phyloP scores from a whole-genome alignment of 2,888 invertebrate genomes.

The Drosophila melanocephala region DNA sequence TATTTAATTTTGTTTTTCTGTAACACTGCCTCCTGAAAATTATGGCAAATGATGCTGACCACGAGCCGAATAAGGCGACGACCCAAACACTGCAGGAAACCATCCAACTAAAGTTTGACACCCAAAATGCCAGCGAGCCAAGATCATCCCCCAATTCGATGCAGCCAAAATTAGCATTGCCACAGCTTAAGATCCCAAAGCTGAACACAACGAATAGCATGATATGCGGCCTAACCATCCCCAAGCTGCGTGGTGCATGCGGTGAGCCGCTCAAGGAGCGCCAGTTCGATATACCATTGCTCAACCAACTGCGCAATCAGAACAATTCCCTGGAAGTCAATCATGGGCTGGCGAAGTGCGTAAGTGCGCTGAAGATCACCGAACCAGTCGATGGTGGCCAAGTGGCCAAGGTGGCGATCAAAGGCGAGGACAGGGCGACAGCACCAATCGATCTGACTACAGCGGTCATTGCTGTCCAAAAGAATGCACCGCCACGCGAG shows the following conservation, averaged over 20 bases:
- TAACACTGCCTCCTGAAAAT: conserved; percentile 10
- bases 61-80: conserved; percentile 28
- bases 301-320: conserved; percentile 42
- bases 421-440: not conserved
- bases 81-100: conserved; percentile 59
- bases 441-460: conserved; percentile 77
- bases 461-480: conserved; percentile 64
- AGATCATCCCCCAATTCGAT: conserved; percentile 30
- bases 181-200: conserved; percentile 53
- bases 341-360: conserved; percentile 29
- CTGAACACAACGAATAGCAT: not conserved
- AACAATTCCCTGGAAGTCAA: conserved; percentile 28
- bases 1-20: conserved; percentile 4
- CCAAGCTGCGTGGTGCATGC: conserved; percentile 45
- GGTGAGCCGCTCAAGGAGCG: conserved; percentile 23
- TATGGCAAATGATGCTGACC: conserved; percentile 40
- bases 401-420: conserved; percentile 16
- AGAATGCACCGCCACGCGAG: conserved; percentile 54
- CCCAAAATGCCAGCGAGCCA: conserved; percentile 34
- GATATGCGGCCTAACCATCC: conserved; percentile 48
- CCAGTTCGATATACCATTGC: conserved; percentile 56
- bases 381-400: conserved; percentile 28
- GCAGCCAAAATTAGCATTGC: conserved; percentile 29
- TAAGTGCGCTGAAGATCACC: conserved; percentile 40
- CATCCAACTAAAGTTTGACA: conserved; percentile 63